A percentile compares a stretch with the other conserved stretches of the same genome.
Evolutionary conservation across 1,140 invertebrate genomes (phyloP).

Genomic region (Diplogasteroides magnus): DNA sequence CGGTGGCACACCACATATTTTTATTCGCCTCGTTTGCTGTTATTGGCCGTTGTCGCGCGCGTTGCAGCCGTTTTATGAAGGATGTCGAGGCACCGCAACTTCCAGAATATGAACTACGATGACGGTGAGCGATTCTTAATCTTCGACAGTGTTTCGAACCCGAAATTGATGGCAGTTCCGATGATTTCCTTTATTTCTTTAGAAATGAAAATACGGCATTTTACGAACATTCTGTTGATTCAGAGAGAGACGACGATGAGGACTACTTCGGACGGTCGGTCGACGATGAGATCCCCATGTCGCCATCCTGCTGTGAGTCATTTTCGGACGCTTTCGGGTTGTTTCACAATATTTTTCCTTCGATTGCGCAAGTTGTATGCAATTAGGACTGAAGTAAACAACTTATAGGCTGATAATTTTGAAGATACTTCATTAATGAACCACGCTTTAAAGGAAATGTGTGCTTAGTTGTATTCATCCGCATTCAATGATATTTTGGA

Average conservation of each 20-base stretch:
- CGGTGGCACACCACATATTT: background rate
- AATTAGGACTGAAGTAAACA: no score
- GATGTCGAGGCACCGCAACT: conserved; percentile 8
- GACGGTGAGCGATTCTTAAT: conserved; percentile 9
- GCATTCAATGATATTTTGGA: no score
- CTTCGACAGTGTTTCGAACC: background rate
- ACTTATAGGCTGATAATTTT: no score
- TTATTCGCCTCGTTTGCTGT: conserved; percentile 1
- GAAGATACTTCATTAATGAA: no score
- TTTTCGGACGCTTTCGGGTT: no score
- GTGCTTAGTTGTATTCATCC: no score
- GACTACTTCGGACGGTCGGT: conserved; percentile 27
- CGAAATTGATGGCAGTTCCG: background rate
- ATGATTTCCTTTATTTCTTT: background rate
- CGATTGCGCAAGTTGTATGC: no score
- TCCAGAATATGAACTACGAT: conserved; percentile 15
- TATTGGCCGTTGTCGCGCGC: conserved; percentile 1
- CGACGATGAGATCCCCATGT: conserved; percentile 27
- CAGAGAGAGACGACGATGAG: conserved; percentile 19
- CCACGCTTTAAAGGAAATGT: no score
- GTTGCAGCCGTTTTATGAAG: conserved; percentile 1
- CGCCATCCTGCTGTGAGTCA: conserved; percentile 20
- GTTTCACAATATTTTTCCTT: no score
- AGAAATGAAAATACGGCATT: no score
- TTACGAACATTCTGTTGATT: background rate